Evolutionary conservation across 2,888 invertebrate species (phyloP).

Genomic region (Troglohyphantes excavatus): DNA sequence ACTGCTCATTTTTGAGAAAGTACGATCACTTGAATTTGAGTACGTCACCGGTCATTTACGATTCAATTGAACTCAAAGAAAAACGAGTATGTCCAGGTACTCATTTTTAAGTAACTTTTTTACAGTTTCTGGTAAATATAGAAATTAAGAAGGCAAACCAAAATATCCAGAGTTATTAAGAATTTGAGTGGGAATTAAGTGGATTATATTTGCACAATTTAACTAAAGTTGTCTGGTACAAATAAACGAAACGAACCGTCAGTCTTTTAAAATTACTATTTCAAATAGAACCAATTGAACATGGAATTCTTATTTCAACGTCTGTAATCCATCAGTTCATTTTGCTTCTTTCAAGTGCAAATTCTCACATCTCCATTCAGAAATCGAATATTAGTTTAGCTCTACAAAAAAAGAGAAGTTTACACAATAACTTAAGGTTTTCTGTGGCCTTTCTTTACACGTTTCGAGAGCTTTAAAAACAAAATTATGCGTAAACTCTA

Average conservation of each 20-base stretch:
- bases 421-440: constrained; percentile 17
- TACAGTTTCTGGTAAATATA: background rate
- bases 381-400: constrained; percentile 1
- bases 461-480: constrained; percentile 65
- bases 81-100: too few relatives aligned
- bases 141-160: background rate
- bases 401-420: background rate
- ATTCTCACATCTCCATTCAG: background rate
- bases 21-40: too few relatives aligned
- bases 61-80: too few relatives aligned
- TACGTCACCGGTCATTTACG: too few relatives aligned
- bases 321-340: background rate
- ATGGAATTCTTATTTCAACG: background rate
- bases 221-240: background rate
- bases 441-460: constrained; percentile 27
- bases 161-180: background rate
- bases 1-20: too few relatives aligned
- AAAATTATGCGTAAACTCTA: constrained; percentile 62
- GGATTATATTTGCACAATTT: background rate
- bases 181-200: background rate
- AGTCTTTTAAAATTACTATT: background rate
- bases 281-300: background rate
- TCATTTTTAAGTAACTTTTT: background rate
- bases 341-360: background rate
- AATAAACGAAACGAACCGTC: background rate